phyloP scores from a whole-genome alignment of 2,888 invertebrate species.

The Carterocephalus palaemon region DNA sequence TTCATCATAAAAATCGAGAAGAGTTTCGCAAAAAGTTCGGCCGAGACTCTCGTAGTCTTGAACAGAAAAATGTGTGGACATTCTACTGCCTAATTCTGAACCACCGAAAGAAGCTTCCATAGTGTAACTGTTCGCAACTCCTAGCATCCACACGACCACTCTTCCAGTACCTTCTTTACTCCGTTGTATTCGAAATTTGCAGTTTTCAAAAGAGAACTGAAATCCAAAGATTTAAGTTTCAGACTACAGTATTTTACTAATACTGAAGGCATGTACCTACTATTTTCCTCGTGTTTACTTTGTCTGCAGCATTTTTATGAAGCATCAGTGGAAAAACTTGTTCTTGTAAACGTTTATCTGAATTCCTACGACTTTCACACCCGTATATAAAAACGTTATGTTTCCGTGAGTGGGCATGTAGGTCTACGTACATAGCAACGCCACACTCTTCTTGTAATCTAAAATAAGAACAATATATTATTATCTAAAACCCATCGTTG shows the following conservation, averaged over 20 bases:
- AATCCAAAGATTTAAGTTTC: constrained; percentile 32
- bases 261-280: no score
- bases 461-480: constrained; percentile 32
- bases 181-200: constrained; percentile 95
- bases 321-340: constrained; percentile 97
- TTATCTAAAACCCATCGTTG: neutral
- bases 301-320: constrained; percentile 93
- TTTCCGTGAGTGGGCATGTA: constrained; percentile 96
- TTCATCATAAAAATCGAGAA: constrained; percentile 93
- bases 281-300: constrained; percentile 81
- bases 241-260: no score
- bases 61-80: constrained; percentile 91
- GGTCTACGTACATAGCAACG: constrained; percentile 93
- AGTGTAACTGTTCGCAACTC: constrained; percentile 95
- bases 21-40: constrained; percentile 93
- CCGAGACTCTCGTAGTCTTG: constrained; percentile 84
- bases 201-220: constrained; percentile 95
- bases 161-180: constrained; percentile 97
- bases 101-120: constrained; percentile 97
- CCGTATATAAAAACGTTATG: constrained; percentile 98
- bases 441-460: constrained; percentile 94
- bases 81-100: constrained; percentile 88
- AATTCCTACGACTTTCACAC: constrained; percentile 90
- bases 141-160: constrained; percentile 97
- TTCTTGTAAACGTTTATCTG: constrained; percentile 89